Evolutionary conservation across 2,797 vertebrate species (phyloP), one percentile per base, ranked within the genome.

Genomic region (Typhlichthys subterraneus): DNA sequence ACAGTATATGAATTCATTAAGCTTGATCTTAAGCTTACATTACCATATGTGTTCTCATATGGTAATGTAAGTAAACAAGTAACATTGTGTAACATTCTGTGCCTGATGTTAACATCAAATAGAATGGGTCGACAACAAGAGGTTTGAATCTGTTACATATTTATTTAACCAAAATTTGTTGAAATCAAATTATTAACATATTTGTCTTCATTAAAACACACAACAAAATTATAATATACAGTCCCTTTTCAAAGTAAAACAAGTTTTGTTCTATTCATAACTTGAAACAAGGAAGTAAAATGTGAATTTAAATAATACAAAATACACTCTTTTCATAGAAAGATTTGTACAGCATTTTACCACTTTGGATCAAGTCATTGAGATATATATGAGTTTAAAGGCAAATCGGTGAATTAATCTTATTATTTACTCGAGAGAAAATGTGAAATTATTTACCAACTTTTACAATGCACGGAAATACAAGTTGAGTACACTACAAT

Each of bases 221-320:
- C 60, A 67, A 69, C 17, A 69, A 58, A 67, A 72, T 73, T 71
- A 72, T 14, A 68, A 73, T 57, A 67, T 55, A 42, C 63, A 69
- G 55, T 51, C 57, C 75, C 80, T 76, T 88, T 82, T 70, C 79
- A 70, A 87, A 88, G 65, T 81, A 90, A 88, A 75, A 78, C 14
- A 51, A 59, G 13, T 9, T 53, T 65, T 79, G 9, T 42, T 33
- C 31, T 45, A 15, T 57, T 14, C 64, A 65, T n/a, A 69, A 82
- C 82, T 85, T 87, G 78, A 87, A 87, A 75, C 81, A 88, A 87
- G 84, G 85, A 62, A 70, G 72, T 54, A 45, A 75, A 33, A 59
- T 47, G 51, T 50, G 61, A 75, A 70, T 59, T 70, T 46, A 17
- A 61, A 38, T 65, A 53, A 61, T 66, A 80, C 57, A 33, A 33